Conservation (phyloP, 2,113 vertebrate species). For the Paralichthys olivaceus region DNA sequence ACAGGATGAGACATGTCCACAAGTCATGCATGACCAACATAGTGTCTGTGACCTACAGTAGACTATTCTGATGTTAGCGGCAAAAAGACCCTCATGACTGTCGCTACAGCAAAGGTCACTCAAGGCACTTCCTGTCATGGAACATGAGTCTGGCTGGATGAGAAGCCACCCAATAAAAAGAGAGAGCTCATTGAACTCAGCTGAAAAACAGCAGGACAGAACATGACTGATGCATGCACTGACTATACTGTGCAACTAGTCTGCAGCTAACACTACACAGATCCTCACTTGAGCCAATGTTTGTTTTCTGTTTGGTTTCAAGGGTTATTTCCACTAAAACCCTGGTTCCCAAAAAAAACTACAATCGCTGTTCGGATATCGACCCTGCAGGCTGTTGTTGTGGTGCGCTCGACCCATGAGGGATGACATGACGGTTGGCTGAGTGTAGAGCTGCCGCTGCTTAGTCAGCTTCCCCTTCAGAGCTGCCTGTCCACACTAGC, state of each 20-base stretch:
- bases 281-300: neutral
- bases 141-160: neutral
- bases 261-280: neutral
- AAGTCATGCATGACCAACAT: constrained; percentile 41
- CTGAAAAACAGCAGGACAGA: constrained; percentile 14
- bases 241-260: neutral
- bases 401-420: constrained; percentile 29
- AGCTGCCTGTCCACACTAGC: constrained; percentile 60
- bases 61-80: constrained; percentile 12
- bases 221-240: neutral
- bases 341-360: neutral
- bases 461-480: constrained; percentile 68
- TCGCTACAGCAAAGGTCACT: constrained; percentile 9
- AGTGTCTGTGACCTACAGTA: constrained; percentile 12
- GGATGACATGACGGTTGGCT: constrained; percentile 58
- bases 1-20: constrained; percentile 33
- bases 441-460: constrained; percentile 58
- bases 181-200: constrained; percentile 30
- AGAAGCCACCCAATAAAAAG: constrained; percentile 19
- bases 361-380: constrained; percentile 17
- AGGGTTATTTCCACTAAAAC: neutral
- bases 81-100: constrained; percentile 10
- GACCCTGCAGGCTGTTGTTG: constrained; percentile 34
- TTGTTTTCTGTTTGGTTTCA: neutral
- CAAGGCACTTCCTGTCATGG: constrained; percentile 38